phyloP scores from a whole-genome alignment of 2,113 vertebrate species.

The Syngnathus typhle region DNA sequence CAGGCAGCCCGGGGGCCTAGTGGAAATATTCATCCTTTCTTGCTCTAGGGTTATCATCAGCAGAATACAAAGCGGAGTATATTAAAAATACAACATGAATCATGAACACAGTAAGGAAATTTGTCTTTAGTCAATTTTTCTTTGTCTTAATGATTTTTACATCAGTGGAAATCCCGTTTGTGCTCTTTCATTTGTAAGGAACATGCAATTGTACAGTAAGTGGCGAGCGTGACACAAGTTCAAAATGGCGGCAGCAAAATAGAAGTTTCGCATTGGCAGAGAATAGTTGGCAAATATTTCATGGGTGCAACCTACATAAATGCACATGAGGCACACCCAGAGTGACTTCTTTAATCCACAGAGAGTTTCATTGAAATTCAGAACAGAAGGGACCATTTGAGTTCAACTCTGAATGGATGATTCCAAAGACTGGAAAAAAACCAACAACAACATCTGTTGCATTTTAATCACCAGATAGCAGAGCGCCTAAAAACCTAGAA shows the following conservation, averaged over 20 bases:
- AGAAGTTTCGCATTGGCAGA: neutral
- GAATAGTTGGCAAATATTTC: neutral
- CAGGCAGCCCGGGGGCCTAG: neutral
- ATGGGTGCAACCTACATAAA: neutral
- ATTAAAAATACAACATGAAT: constrained; percentile 42
- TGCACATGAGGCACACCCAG: neutral
- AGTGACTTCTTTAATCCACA: too few species aligned
- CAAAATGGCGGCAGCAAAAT: neutral
- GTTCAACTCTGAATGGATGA: neutral
- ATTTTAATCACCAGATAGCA: neutral
- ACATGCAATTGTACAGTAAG: too few species aligned
- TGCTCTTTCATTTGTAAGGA: neutral
- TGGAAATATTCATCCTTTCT: constrained; percentile 12
- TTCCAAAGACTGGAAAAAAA: neutral
- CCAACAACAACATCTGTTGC: neutral
- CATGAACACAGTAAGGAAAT: constrained; percentile 11
- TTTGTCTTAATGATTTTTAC: neutral
- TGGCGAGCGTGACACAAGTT: neutral
- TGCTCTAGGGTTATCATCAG: constrained; percentile 20
- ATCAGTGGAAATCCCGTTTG: neutral
- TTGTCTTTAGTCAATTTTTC: neutral
- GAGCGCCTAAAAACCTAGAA: neutral
- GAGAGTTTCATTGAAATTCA: too few species aligned
- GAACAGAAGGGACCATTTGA: neutral
- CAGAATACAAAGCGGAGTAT: constrained; percentile 34